These are phyloP conservation scores for Acridotheres tristis DNA, from an alignment of 2,797 vertebrate genomes.

Conservation along the genomic window DNA sequence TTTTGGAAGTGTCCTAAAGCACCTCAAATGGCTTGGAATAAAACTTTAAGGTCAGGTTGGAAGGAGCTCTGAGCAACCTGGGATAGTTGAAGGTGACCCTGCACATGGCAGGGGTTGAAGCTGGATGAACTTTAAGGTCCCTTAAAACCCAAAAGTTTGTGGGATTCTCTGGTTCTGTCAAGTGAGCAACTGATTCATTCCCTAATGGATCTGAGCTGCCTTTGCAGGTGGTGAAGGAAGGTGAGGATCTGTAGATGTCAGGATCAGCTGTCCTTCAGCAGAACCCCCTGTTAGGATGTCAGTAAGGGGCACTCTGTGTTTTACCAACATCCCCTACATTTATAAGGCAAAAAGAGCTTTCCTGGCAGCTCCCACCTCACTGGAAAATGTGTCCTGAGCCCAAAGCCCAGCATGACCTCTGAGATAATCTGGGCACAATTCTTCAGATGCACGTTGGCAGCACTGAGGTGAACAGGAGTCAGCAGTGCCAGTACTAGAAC, in stretches of 20 bases:
- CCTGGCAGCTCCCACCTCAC: background rate
- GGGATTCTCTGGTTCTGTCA: background rate
- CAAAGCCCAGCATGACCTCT: background rate
- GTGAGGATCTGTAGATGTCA: background rate
- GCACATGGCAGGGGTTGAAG: background rate
- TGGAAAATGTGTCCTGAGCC: background rate
- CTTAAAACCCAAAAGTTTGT: background rate
- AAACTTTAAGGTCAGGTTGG: background rate
- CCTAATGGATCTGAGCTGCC: background rate
- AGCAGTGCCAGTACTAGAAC: background rate
- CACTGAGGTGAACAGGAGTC: background rate
- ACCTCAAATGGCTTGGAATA: background rate
- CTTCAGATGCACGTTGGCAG: background rate
- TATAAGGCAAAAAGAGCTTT: background rate
- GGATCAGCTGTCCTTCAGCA: background rate
- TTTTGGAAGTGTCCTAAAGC: background rate
- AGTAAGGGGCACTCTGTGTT: background rate
- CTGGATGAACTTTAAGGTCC: background rate
- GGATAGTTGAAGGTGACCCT: background rate
- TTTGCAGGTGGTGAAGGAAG: background rate
- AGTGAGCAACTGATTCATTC: background rate
- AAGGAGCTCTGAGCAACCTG: background rate
- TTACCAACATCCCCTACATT: accelerated
- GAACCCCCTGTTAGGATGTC: background rate
- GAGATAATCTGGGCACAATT: background rate